Evolutionary conservation across 2,797 vertebrate species (phyloP), one percentile per base, ranked within the genome.

Genomic region (Manis javanica): DNA sequence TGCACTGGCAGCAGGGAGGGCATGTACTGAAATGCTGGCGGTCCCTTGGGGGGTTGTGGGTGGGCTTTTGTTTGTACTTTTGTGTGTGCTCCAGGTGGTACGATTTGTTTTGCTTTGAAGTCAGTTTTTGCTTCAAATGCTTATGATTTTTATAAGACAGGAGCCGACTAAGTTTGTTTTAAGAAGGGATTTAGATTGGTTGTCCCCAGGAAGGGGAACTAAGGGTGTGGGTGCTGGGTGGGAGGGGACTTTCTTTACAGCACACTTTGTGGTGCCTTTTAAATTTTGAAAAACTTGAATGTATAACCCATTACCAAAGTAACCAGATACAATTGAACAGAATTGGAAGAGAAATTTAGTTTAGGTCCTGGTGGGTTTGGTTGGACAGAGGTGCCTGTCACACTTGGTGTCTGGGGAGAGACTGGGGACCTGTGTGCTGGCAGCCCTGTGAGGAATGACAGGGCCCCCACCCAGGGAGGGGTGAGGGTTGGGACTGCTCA

Each of bases 251-350:
- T 69, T 82, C 29, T 83, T 57, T 31, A 53, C 71, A 59, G 18
- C 39, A 87, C 37, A 61, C n/a, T 46, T 91, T 86, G 49, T 26
- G 29, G 31, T 74, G 23, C 29, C 59, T 93, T 89, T 95, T 91
- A 87, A 55, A 78, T 87, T 93, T 85, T 66, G 66, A 95, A 93
- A 82, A 51, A 53, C 74, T 34, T 77, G 61, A 88, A 42, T 66
- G 37, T 84, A 7, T 92, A 90, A 63, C 15, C 13, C 53, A 37
- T 68, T 46, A 12, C n/a, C 12, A 7, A 85, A 90, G 89, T 69
- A 53, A 49, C 84, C 77, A 34, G 42, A 89, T 69, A 26, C 57
- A 93, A 39, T 31, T 55, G 68, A 91, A 64, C 14, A 84, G 53
- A 55, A 90, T 72, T 69, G 29, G 66, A 29, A 5, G 63, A 53